Evolutionary conservation across 2,888 invertebrate genomes (phyloP).

Genomic region (Yponomeuta malinellus): DNA sequence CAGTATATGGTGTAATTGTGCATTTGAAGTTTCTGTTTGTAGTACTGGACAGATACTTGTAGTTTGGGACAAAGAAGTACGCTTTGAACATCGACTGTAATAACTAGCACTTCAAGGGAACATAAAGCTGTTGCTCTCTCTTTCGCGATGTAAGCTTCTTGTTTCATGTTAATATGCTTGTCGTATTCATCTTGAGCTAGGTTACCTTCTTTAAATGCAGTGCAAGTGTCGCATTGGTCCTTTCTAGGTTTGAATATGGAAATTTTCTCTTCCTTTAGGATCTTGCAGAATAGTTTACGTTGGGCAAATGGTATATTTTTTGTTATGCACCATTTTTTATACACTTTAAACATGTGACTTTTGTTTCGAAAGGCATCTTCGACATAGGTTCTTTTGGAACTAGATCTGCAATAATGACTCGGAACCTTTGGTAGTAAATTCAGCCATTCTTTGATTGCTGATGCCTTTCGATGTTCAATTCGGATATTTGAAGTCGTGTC

Average conservation of each 20-base stretch:
- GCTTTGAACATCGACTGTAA: neutral
- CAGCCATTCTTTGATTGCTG: too few species aligned
- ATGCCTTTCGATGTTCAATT: too few species aligned
- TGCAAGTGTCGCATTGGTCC: neutral
- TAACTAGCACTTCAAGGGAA: neutral
- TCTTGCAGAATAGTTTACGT: too few species aligned
- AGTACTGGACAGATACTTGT: neutral
- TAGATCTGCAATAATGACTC: too few species aligned
- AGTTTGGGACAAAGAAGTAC: neutral
- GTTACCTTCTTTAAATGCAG: neutral
- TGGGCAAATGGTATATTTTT: too few species aligned
- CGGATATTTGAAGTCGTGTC: too few species aligned
- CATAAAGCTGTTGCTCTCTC: neutral
- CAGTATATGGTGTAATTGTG: neutral
- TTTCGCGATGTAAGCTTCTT: neutral
- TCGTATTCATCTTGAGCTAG: neutral
- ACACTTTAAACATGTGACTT: too few species aligned
- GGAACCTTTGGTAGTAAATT: too few species aligned
- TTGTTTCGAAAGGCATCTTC: too few species aligned
- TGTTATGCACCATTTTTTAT: too few species aligned
- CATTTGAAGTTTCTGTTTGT: neutral
- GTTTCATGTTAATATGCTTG: neutral
- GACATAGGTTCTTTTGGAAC: too few species aligned
- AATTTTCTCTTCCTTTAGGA: neutral
- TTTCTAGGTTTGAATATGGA: neutral